Base-by-base conservation (phyloP, 92 coral and sea anemone genomes). In the Porites lobata region DNA sequence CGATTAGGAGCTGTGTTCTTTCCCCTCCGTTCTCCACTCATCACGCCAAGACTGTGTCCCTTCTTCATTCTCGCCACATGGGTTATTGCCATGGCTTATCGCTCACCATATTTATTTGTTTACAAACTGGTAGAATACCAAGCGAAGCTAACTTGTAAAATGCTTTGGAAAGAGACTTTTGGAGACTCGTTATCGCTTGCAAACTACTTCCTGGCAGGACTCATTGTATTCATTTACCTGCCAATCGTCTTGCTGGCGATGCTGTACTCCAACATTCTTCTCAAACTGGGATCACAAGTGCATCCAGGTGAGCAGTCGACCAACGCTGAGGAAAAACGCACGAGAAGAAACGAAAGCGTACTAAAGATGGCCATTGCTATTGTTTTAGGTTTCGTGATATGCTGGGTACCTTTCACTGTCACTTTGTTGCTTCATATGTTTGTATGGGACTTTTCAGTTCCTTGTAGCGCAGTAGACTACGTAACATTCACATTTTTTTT, bases 21-120 rank as follows among this genome's bases (percentile, higher is more conserved):
- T 79, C 73, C 83, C 17, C 63, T 65, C 20, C 83, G 83, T 65
- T 79, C 72, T n/a, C 73, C 72, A 20, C 83, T 63, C 83, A 77
- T 24, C 51, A 14, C 19, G n/a, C 2, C 19, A 17, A 29, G 26
- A 17, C 22, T 8, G 47, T 57, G 81, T 38, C 69, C 52, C 53
- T 59, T 57, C 52, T 26, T 58, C 50, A 57, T 77, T 59, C 14
- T 52, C 63, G 22, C 32, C 62, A 74, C 65, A 29, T 76, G 65
- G 80, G 19, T 78, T 32, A 18, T 72, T 1, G 76, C 76, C 0
- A 63, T 62, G n/a, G 83, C 58, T 47, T 17, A n/a, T 2, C 6
- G 8, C 7, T 65, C 72, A 47, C 72, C 72, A 20, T 5, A 3
- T 19, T 66, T 78, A 1, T 18, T 78, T 70, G 82, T 32, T 4